phyloP scores from a whole-genome alignment of 2,113 vertebrate genomes.

The Syrrhaptes paradoxus region DNA sequence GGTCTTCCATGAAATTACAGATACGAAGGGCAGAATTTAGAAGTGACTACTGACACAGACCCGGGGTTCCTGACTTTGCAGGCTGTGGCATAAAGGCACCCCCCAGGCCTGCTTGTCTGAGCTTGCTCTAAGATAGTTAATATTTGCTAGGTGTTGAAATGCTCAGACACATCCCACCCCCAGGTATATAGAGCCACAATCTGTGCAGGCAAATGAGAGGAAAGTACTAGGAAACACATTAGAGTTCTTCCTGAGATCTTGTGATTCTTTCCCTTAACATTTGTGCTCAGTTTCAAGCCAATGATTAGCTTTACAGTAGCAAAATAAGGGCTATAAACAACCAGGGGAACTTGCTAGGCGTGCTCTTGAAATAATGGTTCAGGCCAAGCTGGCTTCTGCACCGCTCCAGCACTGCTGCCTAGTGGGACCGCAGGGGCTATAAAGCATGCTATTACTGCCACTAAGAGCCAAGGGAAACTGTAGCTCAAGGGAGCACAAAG shows the following conservation, averaged over 20 bases:
- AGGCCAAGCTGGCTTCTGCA: not conserved
- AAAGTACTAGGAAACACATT: not conserved
- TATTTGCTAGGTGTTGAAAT: constrained; percentile 42
- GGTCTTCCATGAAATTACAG: not conserved
- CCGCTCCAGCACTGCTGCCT: rapidly evolving
- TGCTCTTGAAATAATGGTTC: not conserved
- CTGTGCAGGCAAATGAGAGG: not conserved
- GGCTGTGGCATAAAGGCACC: not conserved
- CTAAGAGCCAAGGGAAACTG: not conserved
- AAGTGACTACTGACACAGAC: not conserved
- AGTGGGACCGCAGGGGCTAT: rapidly evolving
- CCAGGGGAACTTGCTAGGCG: rapidly evolving
- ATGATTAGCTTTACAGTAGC: constrained; percentile 42
- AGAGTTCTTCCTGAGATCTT: constrained; percentile 20
- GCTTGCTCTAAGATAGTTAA: constrained; percentile 18
- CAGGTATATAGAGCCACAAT: not conserved
- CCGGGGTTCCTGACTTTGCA: not conserved
- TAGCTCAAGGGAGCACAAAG: not conserved
- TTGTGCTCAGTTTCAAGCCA: constrained; percentile 14
- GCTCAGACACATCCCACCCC: constrained; percentile 16
- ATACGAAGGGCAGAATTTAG: not conserved
- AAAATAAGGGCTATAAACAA: not conserved
- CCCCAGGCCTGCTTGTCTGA: not conserved
- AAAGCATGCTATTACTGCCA: not conserved
- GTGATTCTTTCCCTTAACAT: constrained; percentile 18